Evolutionary conservation across 2,797 vertebrate species (phyloP).

Genomic region (Discoglossus pictus): DNA sequence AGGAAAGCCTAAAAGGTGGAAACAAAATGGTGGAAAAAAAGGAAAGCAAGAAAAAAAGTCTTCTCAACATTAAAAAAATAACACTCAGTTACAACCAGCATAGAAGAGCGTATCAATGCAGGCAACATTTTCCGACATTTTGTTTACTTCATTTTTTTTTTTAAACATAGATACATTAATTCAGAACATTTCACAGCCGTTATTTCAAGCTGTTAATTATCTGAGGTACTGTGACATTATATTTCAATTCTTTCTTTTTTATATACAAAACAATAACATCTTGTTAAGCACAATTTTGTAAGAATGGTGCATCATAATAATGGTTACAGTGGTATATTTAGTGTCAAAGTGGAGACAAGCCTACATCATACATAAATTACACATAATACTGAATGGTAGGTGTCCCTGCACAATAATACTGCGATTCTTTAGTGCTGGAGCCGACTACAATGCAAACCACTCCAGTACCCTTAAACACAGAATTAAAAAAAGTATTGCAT

Average conservation of each 20-base stretch:
- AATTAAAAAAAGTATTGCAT: constrained; percentile 64
- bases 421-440: neutral
- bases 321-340: constrained; percentile 64
- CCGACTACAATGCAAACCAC: neutral
- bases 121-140: constrained; percentile 60
- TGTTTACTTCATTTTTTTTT: constrained; percentile 53
- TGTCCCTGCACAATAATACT: constrained; percentile 57
- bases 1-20: constrained; percentile 81
- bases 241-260: constrained; percentile 54
- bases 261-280: constrained; percentile 34
- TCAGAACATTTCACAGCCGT: constrained; percentile 59
- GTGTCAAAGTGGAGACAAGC: constrained; percentile 62
- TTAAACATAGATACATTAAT: constrained; percentile 61
- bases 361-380: constrained; percentile 65
- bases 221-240: constrained; percentile 58
- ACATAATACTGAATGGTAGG: constrained; percentile 62
- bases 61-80: constrained; percentile 68
- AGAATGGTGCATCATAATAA: constrained; percentile 60
- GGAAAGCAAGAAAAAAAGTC: constrained; percentile 50
- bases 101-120: constrained; percentile 63
- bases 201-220: constrained; percentile 57
- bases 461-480: constrained; percentile 4
- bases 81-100: constrained; percentile 63
- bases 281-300: constrained; percentile 44
- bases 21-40: constrained; percentile 58